These are phyloP conservation scores for Psephotus haematonotus DNA, from an alignment of 2,113 vertebrate species.

Conservation along the genomic window DNA sequence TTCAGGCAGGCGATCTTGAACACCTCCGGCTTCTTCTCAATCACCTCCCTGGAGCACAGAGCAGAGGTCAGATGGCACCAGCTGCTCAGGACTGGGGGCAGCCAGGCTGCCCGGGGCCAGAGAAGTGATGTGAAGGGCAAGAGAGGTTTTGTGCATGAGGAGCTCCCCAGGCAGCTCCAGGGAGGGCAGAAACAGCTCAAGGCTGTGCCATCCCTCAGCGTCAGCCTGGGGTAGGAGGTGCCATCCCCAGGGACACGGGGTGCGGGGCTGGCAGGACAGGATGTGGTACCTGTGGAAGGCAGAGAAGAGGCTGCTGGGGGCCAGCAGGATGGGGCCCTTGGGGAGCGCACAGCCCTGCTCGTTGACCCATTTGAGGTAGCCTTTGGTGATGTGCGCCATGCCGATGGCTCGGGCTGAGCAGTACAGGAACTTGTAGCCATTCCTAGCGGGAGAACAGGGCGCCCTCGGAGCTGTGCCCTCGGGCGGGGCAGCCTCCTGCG, in stretches of 20 bases:
- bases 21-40: slow-evolving; percentile 92
- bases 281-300: slow-evolving; percentile 87
- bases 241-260: background rate
- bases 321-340: slow-evolving; percentile 88
- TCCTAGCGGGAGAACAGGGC: slow-evolving; percentile 73
- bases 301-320: slow-evolving; percentile 94
- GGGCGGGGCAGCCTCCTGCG: background rate
- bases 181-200: background rate
- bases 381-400: slow-evolving; percentile 91
- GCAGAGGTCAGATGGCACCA: background rate
- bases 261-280: background rate
- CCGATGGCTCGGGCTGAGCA: slow-evolving; percentile 94
- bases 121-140: background rate
- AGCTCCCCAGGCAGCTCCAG: background rate
- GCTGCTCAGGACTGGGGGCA: background rate
- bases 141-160: background rate
- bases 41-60: slow-evolving; percentile 84
- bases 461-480: background rate
- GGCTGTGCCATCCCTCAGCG: background rate
- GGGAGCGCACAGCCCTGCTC: slow-evolving; percentile 88
- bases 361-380: slow-evolving; percentile 89
- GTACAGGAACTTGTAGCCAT: slow-evolving; percentile 96
- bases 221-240: background rate
- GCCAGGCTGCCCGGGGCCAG: background rate
- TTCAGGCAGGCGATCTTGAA: slow-evolving; percentile 92